Evolutionary conservation across 2,888 invertebrate genomes (phyloP), one percentile per base, ranked within the genome.

Genomic region (Malachius bipustulatus): DNA sequence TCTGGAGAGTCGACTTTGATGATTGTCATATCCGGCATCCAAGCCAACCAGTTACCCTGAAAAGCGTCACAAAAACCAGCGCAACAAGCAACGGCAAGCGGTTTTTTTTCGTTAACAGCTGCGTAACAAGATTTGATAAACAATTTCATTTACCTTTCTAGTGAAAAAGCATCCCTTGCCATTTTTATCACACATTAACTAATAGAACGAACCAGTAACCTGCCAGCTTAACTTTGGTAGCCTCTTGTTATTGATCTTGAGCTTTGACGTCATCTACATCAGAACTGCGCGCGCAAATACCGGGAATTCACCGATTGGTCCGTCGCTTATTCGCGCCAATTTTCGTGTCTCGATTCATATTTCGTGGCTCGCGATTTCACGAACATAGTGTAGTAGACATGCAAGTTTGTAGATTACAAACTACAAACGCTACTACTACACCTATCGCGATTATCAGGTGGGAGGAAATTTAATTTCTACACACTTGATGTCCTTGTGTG

Each of bases 161-260:
- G 70, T 66, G 60, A 73, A 76, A 66, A 77, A 78, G 65, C 77
- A 79, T 60, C 77, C 77, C 55, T 73, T 73, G 61, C 73, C 73
- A 64, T 73, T 73, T 66, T 72, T 73, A 68, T 77, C 77, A 62
- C 77, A 77, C 77, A 78, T 78, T 58, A 61, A 63, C 62, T 56
- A 54, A 54, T 52, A 38, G 43, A 42, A 44, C 47, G 46, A 42
- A 44, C 47, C 47, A 35, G 34, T 14, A 29, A 35, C 39, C 49
- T 54, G 50, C 54, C 56, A 52, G 54, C 56, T 56, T 52, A 51
- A 51, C 51, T 51, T 53, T 44, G 45, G 49, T 48, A 48, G 50
- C 50, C 50, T n/a, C n/a, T 45, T 45, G 47, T 48, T 55, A 56
- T 54, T 56, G 56, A 54, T 56, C 54, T 52, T 45, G 45, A 43